A percentile compares a stretch with the other conserved stretches of the same genome.
phyloP scores from a whole-genome alignment of 2,797 vertebrate species.

The Pelochelys cantorii region DNA sequence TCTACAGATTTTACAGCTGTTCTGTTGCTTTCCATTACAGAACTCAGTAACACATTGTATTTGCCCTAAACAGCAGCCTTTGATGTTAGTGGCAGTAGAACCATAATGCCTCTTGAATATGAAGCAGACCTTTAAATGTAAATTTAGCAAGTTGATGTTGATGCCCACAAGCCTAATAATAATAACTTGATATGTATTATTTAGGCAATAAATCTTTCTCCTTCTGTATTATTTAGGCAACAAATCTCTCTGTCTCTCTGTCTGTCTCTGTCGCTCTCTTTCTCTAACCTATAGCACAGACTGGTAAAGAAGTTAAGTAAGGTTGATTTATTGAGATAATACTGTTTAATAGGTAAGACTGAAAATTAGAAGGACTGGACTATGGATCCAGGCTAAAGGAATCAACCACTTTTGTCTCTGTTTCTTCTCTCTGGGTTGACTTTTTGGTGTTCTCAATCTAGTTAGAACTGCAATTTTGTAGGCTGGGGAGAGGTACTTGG shows the following conservation, averaged over 20 bases:
- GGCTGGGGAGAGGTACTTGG: neutral
- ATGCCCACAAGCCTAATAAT: neutral
- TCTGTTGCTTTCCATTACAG: neutral
- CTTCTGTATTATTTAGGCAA: too few relatives aligned
- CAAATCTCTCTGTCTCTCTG: too few relatives aligned
- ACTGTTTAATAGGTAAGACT: neutral
- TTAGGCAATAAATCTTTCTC: neutral
- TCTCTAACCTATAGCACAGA: neutral
- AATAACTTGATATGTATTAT: neutral
- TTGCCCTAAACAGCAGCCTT: neutral
- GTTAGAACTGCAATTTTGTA: neutral
- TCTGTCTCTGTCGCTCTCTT: too few relatives aligned
- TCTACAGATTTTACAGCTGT: fast-evolving
- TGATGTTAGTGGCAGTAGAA: neutral
- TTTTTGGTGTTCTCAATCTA: neutral
- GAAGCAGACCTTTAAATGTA: neutral
- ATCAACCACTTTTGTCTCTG: neutral
- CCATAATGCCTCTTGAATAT: neutral
- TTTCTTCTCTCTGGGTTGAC: neutral
- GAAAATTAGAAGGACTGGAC: neutral
- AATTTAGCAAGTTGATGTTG: neutral
- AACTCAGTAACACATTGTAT: neutral
- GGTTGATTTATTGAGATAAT: neutral
- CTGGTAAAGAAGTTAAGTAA: neutral
- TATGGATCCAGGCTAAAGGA: neutral